phyloP scores from a whole-genome alignment of 2,888 invertebrate genomes.

The Blera fallax region DNA sequence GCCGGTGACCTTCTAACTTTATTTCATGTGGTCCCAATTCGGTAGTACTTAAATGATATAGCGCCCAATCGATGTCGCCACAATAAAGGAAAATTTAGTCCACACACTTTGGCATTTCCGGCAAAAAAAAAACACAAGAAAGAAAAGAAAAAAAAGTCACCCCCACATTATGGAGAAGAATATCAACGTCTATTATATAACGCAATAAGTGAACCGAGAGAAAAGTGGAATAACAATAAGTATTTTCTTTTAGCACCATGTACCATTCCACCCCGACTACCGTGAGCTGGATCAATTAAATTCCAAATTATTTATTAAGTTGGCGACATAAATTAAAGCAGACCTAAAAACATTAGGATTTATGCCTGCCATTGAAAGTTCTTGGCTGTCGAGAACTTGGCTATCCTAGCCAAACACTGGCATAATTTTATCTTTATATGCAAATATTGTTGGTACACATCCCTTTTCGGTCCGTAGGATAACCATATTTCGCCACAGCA shows the following conservation, averaged over 20 bases:
- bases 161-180: conserved; percentile 25
- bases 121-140: background rate
- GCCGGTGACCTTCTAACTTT: conserved; percentile 31
- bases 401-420: conserved; percentile 44
- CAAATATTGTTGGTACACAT: conserved; percentile 39
- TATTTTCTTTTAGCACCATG: conserved; percentile 2
- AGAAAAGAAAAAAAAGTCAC: conserved; percentile 2
- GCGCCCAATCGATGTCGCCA: conserved; percentile 60
- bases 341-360: conserved; percentile 11
- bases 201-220: conserved; percentile 44
- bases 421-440: conserved; percentile 50
- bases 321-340: conserved; percentile 42
- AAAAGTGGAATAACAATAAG: conserved; percentile 45
- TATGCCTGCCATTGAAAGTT: conserved; percentile 4
- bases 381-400: background rate
- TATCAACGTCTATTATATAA: conserved; percentile 54
- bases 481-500: conserved; percentile 37
- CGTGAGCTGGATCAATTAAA: conserved; percentile 49
- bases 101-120: conserved; percentile 47
- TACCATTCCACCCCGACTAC: conserved; percentile 4
- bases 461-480: conserved; percentile 7
- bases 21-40: conserved; percentile 37
- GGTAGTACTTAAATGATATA: conserved; percentile 48
- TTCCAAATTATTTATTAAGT: conserved; percentile 47
- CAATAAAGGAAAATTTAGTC: conserved; percentile 41